A percentile compares a stretch with the other conserved stretches of the same genome.
Evolutionary conservation across 2,113 vertebrate genomes (phyloP).

Genomic region (Abramis brama): DNA sequence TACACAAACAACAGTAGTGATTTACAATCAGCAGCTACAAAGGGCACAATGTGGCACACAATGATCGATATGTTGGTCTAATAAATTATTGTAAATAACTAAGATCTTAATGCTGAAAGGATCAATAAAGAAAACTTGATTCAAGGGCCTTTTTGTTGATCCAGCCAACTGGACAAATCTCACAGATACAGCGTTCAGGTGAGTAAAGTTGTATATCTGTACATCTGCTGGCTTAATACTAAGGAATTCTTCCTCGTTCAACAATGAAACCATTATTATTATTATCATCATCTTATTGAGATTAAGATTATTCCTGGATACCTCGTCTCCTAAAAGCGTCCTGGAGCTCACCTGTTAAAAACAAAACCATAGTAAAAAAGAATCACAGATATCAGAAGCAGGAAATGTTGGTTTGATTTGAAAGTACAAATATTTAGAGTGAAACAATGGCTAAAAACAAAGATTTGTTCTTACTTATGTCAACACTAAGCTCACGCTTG

Average conservation of each 20-base stretch:
- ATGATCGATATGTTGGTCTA: not conserved
- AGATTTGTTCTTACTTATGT: not conserved
- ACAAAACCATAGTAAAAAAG: not conserved
- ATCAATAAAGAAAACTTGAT: not conserved
- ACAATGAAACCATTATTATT: not conserved
- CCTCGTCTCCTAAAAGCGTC: slow-evolving; percentile 60
- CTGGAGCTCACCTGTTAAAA: slow-evolving; percentile 71
- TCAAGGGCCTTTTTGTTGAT: not conserved
- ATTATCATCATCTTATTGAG: not conserved
- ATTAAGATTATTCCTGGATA: not conserved
- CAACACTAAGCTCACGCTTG: not conserved
- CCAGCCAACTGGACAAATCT: not conserved
- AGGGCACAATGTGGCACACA: not conserved
- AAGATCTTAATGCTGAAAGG: not conserved
- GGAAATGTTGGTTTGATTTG: not conserved
- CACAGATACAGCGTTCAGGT: not conserved
- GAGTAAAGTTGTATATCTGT: not conserved
- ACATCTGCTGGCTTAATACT: slow-evolving; percentile 9
- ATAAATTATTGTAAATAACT: not conserved
- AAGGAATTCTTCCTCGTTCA: not conserved
- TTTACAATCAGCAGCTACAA: slow-evolving; percentile 10
- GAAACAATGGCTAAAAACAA: not conserved
- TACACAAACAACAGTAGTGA: slow-evolving; percentile 5
- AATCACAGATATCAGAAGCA: not conserved
- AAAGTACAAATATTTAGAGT: not conserved